Percentiles rank a stretch among this genome's conserved stretches.
Evolutionary conservation across 2,113 vertebrate species (phyloP).

Genomic region (Phaethornis superciliosus): DNA sequence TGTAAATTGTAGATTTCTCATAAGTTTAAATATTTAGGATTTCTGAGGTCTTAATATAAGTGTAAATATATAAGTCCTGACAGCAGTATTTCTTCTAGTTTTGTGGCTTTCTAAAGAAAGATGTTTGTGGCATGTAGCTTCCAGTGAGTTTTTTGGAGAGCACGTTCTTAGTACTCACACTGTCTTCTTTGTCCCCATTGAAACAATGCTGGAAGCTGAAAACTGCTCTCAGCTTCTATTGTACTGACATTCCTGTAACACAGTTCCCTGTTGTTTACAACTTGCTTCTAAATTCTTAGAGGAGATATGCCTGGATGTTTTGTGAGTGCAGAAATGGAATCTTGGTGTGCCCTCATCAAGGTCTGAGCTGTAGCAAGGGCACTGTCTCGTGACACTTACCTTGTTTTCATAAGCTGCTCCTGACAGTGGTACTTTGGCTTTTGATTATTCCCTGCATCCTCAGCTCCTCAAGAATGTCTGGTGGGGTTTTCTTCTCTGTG

Average conservation of each 20-base stretch:
- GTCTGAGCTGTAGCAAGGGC: neutral
- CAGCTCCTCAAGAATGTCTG: constrained; percentile 86
- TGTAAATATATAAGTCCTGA: neutral
- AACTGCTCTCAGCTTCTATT: too few relatives aligned
- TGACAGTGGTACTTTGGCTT: constrained; percentile 49
- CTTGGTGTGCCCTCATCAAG: neutral
- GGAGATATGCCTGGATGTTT: neutral
- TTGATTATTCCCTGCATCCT: constrained; percentile 85
- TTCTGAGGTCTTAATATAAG: neutral
- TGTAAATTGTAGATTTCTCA: neutral
- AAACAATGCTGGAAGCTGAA: neutral
- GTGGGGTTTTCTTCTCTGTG: constrained; percentile 75
- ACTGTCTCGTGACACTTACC: constrained; percentile 58
- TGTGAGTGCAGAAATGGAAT: neutral
- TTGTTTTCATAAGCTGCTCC: constrained; percentile 76
- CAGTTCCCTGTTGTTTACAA: neutral
- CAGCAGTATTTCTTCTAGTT: neutral
- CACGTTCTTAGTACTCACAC: neutral
- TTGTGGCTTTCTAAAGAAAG: neutral
- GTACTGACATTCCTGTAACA: too few relatives aligned
- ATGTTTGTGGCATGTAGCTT: neutral
- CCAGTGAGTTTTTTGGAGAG: neutral
- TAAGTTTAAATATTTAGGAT: neutral
- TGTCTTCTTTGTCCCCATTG: neutral
- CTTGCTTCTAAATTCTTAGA: neutral